Conservation (phyloP, 2,113 vertebrate species). For the Macquaria ambigua region DNA sequence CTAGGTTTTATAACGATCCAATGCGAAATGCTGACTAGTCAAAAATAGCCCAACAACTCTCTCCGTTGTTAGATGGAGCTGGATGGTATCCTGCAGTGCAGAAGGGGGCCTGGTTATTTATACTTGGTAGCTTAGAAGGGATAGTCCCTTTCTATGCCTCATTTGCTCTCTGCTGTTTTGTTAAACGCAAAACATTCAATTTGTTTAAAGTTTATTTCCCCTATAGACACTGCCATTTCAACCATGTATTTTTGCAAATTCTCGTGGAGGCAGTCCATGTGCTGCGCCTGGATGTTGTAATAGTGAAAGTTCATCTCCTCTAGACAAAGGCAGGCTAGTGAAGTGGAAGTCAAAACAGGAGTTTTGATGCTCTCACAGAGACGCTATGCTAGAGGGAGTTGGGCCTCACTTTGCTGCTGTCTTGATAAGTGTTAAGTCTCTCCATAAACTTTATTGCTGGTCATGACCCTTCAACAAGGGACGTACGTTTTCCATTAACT, state of each 20-base stretch:
- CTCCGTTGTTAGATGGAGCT: slow-evolving; percentile 49
- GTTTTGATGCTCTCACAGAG: slow-evolving; percentile 19
- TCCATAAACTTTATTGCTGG: slow-evolving; percentile 18
- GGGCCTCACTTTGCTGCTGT: not conserved
- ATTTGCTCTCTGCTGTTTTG: slow-evolving; percentile 21
- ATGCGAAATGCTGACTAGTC: slow-evolving; percentile 63
- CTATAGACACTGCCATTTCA: not conserved
- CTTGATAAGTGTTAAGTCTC: slow-evolving; percentile 4
- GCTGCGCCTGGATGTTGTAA: slow-evolving; percentile 36
- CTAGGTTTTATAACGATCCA: slow-evolving; percentile 31
- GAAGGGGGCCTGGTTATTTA: slow-evolving; percentile 40
- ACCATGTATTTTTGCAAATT: not conserved
- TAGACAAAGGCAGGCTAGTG: slow-evolving; percentile 29
- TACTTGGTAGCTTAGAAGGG: slow-evolving; percentile 16
- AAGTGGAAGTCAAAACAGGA: slow-evolving; percentile 55
- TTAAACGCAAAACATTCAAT: slow-evolving; percentile 18
- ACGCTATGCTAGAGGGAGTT: not conserved
- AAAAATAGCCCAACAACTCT: slow-evolving; percentile 53
- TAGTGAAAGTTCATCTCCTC: slow-evolving; percentile 56
- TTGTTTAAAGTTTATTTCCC: slow-evolving; percentile 6
- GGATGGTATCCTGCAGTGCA: slow-evolving; percentile 63
- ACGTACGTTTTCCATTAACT: not conserved
- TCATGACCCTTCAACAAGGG: not conserved
- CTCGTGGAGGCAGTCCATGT: not conserved
- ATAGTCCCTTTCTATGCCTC: not conserved